Percentiles rank a stretch among this genome's conserved stretches.
Conservation (phyloP, 2,113 vertebrate genomes). For the Corydoras maculifer region DNA sequence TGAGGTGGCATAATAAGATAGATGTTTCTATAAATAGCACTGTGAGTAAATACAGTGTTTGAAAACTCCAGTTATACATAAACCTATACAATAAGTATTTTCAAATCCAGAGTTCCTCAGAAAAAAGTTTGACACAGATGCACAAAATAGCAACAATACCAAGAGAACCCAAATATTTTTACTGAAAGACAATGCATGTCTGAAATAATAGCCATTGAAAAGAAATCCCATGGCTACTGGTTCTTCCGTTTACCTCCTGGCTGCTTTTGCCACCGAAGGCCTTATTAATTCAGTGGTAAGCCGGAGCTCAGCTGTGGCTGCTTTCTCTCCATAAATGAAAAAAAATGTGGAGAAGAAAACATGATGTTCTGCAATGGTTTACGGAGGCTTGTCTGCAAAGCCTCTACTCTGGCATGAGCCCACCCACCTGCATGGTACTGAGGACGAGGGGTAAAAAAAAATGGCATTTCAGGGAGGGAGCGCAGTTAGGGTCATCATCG, state of each 20-base stretch:
- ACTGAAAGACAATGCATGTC: conserved; percentile 21
- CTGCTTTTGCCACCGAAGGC: conserved; percentile 32
- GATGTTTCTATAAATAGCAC: too few species aligned
- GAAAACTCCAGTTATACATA: too few species aligned
- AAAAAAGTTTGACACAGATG: too few species aligned
- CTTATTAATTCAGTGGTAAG: conserved; percentile 44
- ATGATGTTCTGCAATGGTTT: conserved; percentile 32
- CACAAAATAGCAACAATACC: too few species aligned
- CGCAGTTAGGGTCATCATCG: too few species aligned
- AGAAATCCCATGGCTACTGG: conserved; percentile 40
- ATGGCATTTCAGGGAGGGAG: too few species aligned
- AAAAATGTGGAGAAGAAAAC: conserved; percentile 22
- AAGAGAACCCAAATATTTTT: too few species aligned
- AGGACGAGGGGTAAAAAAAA: not conserved
- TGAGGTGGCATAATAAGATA: too few species aligned
- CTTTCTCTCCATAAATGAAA: conserved; percentile 10
- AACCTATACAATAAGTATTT: too few species aligned
- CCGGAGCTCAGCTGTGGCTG: conserved; percentile 37
- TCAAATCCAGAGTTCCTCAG: too few species aligned
- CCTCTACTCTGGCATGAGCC: conserved; percentile 5
- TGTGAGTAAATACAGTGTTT: too few species aligned
- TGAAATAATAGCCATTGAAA: conserved; percentile 44
- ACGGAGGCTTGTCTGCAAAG: conserved; percentile 31
- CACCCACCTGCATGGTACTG: not conserved
- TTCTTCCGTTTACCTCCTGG: conserved; percentile 28